phyloP scores from a whole-genome alignment of 2,888 invertebrate genomes.

The Diarsia rubi region DNA sequence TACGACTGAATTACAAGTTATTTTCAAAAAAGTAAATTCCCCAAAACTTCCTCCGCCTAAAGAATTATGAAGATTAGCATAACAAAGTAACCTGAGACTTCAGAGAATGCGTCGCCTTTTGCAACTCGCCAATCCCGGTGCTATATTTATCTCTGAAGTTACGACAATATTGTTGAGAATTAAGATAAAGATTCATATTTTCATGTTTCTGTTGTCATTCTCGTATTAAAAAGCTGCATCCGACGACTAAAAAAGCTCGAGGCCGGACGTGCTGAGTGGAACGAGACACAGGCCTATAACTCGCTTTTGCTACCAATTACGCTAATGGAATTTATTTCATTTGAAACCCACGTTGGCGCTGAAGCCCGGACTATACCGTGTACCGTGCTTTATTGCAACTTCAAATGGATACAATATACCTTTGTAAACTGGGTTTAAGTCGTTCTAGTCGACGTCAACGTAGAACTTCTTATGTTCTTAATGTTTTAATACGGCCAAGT shows the following conservation, averaged over 20 bases:
- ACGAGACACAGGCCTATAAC: constrained; percentile 72
- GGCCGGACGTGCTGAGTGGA: constrained; percentile 10
- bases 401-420: constrained; percentile 62
- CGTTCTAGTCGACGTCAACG: constrained; percentile 23
- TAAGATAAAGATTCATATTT: constrained; percentile 51
- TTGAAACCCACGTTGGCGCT: constrained; percentile 71
- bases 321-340: constrained; percentile 88
- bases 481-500: constrained; percentile 34
- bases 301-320: constrained; percentile 84
- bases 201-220: constrained; percentile 43
- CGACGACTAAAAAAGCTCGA: constrained; percentile 45
- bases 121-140: constrained; percentile 79
- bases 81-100: constrained; percentile 89
- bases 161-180: constrained; percentile 49
- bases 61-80: constrained; percentile 91
- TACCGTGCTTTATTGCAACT: constrained; percentile 67
- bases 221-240: constrained; percentile 48
- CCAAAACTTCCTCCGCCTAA: constrained; percentile 86
- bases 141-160: constrained; percentile 66
- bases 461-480: constrained; percentile 38
- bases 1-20: constrained; percentile 88
- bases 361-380: constrained; percentile 64
- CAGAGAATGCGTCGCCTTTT: constrained; percentile 84
- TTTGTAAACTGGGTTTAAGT: constrained; percentile 58
- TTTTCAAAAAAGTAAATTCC: constrained; percentile 87